Evolutionary conservation across 30 jellyfish, hydroid and myxozoan species (phyloP).

Genomic region (Hydra vulgaris): DNA sequence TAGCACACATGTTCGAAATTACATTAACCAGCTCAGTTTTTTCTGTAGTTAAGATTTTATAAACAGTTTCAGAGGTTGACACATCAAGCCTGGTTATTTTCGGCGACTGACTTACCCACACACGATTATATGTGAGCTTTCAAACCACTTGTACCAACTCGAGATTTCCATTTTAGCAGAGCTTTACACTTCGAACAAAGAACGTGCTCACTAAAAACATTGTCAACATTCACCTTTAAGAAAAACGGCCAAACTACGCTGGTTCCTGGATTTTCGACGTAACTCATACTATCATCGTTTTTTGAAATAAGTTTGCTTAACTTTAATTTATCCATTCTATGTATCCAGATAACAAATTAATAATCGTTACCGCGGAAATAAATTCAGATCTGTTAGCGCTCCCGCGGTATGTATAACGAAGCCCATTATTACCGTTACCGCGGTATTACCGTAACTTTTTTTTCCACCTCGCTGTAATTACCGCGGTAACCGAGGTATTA

Average conservation of each 20-base stretch:
- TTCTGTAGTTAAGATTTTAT: neutral
- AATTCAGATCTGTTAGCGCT: neutral
- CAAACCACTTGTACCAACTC: too few relatives aligned
- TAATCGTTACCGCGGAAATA: neutral
- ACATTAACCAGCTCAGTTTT: neutral
- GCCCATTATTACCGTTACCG: neutral
- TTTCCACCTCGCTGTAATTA: neutral
- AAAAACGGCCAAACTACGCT: neutral
- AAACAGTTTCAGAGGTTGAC: neutral
- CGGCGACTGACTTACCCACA: neutral
- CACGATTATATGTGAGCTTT: neutral
- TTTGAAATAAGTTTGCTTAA: neutral
- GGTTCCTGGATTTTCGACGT: neutral
- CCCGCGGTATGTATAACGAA: neutral
- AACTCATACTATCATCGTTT: neutral
- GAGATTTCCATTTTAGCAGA: too few relatives aligned
- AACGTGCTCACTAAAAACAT: too few relatives aligned
- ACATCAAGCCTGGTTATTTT: neutral
- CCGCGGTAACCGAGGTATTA: neutral
- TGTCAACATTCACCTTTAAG: neutral
- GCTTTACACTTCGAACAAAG: too few relatives aligned
- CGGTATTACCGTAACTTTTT: neutral
- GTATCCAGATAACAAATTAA: neutral
- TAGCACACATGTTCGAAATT: neutral
- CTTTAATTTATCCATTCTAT: neutral